Conservation (phyloP, 2,113 vertebrate species). For the Prolemur simus region DNA sequence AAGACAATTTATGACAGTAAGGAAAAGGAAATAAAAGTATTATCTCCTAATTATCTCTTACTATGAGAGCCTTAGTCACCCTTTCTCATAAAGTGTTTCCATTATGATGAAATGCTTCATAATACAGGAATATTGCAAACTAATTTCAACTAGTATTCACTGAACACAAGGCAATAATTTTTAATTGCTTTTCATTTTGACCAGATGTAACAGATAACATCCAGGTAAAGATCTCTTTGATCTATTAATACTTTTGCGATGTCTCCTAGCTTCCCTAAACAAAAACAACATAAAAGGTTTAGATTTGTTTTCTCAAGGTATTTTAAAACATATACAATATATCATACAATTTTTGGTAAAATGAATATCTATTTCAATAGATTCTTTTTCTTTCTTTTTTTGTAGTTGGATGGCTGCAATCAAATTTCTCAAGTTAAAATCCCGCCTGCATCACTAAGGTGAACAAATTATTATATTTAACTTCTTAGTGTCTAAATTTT, state of each 20-base stretch:
- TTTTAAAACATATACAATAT: background rate
- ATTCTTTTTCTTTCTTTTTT: background rate
- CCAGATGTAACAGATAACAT: conserved; percentile 62
- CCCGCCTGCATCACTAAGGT: background rate
- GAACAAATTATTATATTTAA: background rate
- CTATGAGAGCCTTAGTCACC: background rate
- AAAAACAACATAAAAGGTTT: conserved; percentile 12
- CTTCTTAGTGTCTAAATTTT: background rate
- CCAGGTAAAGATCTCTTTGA: conserved; percentile 75
- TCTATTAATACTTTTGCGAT: conserved; percentile 65
- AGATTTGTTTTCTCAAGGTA: background rate
- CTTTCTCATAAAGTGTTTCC: background rate
- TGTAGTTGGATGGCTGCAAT: background rate
- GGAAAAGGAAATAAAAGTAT: background rate
- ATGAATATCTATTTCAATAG: background rate
- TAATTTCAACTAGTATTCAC: background rate
- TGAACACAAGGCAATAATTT: conserved; percentile 75
- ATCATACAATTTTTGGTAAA: background rate
- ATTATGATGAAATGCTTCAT: conserved; percentile 5
- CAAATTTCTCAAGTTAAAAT: background rate
- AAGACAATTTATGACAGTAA: background rate
- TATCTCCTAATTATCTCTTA: background rate
- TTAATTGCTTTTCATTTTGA: conserved; percentile 68
- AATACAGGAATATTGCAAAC: background rate
- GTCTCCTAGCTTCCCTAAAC: conserved; percentile 65